These are phyloP conservation scores for Linnaemya tessellans DNA, from an alignment of 2,888 invertebrate genomes.

Conservation along the genomic window DNA sequence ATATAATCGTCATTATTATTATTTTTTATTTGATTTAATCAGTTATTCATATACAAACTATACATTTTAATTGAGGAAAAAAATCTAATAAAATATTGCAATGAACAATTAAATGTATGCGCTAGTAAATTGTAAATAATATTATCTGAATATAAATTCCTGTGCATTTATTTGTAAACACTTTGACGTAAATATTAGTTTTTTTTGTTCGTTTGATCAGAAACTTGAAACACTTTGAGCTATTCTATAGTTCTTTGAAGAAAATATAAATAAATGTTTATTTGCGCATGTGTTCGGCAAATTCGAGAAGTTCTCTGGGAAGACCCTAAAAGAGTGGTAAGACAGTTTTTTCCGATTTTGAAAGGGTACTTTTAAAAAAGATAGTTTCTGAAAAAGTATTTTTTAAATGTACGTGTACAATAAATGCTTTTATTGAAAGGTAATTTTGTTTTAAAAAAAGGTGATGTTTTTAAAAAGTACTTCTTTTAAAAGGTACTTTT, in stretches of 20 bases:
- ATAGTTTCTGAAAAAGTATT: no score
- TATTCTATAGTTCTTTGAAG: not conserved
- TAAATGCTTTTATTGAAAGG: no score
- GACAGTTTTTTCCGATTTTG: no score
- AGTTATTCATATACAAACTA: constrained; percentile 21
- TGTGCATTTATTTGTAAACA: not conserved
- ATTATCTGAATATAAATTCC: not conserved
- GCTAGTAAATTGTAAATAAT: not conserved
- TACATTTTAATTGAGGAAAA: not conserved
- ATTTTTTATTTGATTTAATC: constrained; percentile 56
- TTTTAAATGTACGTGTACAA: no score
- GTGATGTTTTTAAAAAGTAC: no score
- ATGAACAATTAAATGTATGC: not conserved
- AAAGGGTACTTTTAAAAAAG: no score
- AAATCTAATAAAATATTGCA: constrained; percentile 9
- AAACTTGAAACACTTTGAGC: not conserved
- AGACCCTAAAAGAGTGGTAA: no score
- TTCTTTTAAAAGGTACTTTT: no score
- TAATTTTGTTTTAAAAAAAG: no score
- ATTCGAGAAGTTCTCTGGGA: no score
- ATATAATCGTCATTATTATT: constrained; percentile 23
- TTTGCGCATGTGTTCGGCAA: no score
- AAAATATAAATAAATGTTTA: no score
- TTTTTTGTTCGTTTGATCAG: not conserved
- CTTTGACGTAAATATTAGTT: not conserved